phyloP scores from a whole-genome alignment of 2,797 vertebrate species.

The Amphiprion clarkii region DNA sequence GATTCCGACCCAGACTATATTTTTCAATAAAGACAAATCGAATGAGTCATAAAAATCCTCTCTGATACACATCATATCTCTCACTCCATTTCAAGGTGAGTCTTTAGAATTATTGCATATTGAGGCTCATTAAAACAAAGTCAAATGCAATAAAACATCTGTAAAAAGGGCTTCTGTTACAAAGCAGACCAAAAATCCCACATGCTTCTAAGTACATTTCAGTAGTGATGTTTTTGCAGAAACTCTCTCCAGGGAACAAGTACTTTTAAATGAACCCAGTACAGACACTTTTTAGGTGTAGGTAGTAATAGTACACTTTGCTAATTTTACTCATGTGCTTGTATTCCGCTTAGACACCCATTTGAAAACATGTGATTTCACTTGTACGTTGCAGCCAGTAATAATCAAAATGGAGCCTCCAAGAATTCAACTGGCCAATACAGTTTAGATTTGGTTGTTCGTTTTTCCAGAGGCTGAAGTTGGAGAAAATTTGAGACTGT shows the following conservation, averaged over 20 bases:
- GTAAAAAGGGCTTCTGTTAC: not conserved
- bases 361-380: not conserved
- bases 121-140: constrained; percentile 22
- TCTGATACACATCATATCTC: constrained; percentile 2
- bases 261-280: not conserved
- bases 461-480: not conserved
- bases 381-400: not conserved
- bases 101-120: constrained; percentile 2
- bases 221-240: not conserved
- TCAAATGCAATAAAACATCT: not conserved
- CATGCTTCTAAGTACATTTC: not conserved
- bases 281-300: no score
- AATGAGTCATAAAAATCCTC: constrained; percentile 29
- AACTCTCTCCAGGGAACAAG: not conserved
- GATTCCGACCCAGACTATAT: constrained; percentile 14
- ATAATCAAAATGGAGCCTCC: not conserved
- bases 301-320: no score
- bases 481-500: not conserved
- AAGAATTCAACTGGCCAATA: not conserved
- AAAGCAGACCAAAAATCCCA: not conserved
- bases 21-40: constrained; percentile 47
- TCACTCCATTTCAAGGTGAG: not conserved
- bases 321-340: no score
- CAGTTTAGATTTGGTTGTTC: not conserved
- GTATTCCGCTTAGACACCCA: no score